Evolutionary conservation across 2,888 invertebrate species (phyloP).

Genomic region (Calameuta pallipes): DNA sequence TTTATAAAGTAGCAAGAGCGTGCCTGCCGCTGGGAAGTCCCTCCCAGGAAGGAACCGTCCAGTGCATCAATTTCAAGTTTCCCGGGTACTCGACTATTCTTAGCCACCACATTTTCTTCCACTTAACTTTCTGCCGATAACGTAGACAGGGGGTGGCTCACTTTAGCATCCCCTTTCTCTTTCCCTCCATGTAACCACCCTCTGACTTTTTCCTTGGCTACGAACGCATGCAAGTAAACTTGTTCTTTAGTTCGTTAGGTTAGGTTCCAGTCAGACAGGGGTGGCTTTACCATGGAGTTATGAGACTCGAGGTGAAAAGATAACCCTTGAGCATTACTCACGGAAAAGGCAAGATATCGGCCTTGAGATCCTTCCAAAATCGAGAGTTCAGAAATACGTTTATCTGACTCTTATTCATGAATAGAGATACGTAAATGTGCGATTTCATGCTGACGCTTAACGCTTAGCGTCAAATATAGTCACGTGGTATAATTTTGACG

Average conservation of each 20-base stretch:
- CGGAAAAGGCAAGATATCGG: slow-evolving; percentile 22
- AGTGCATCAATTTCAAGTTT: slow-evolving; percentile 63
- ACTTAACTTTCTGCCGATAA: slow-evolving; percentile 61
- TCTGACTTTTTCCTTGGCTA: slow-evolving; percentile 8
- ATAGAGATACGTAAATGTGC: too few species aligned
- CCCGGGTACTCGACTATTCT: slow-evolving; percentile 35
- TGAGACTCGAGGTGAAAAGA: slow-evolving; percentile 61
- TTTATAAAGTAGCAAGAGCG: too few species aligned
- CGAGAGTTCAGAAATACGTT: background rate
- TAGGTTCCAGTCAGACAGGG: slow-evolving; percentile 28
- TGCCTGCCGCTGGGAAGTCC: too few species aligned
- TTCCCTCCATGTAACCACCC: too few species aligned
- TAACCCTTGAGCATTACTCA: slow-evolving; percentile 63
- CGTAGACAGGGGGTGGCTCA: slow-evolving; percentile 25
- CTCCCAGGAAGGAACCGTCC: slow-evolving; percentile 9
- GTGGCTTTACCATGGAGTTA: slow-evolving; percentile 50
- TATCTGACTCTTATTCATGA: too few species aligned
- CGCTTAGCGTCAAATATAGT: too few species aligned
- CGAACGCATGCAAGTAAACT: slow-evolving; percentile 48
- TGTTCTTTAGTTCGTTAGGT: slow-evolving; percentile 62
- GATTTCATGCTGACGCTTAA: too few species aligned
- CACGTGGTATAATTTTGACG: too few species aligned
- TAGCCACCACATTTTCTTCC: slow-evolving; percentile 61
- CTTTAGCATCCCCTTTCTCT: too few species aligned
- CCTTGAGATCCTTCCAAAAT: background rate